Base-by-base conservation (phyloP, 1,140 invertebrate species). In the Macrostomum lignano region DNA sequence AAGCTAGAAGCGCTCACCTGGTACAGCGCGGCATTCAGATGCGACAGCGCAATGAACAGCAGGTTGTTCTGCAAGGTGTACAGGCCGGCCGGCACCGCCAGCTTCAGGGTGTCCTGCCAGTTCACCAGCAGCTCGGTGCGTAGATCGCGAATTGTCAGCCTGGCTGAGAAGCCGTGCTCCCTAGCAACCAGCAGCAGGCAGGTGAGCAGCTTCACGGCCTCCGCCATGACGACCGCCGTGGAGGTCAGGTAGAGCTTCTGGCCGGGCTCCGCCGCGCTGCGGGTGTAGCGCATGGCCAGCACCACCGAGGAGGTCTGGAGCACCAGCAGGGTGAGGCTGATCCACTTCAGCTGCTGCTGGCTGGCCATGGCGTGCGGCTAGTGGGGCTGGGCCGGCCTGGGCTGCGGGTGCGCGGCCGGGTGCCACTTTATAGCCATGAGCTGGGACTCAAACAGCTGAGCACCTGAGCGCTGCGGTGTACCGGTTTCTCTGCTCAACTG, bases 11-110 rank as follows among this genome's bases (percentile, higher is more conserved):
- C 13, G 15, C 19, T 26, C 62, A 84, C 81, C 67, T 96, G 88
- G 64, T 81, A 82, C n/a, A 84, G 94, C 6, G 84, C 86, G 37
- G 86, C 84, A 65, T 96, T 86, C 38, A 98, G 65, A 66, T 98
- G 82, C 14, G 81, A 82, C 20, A 86, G 74, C 6, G 86, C 91
- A 20, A 94, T 65, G 57, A 91, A 96, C 1, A 96, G 60, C 29
- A 98, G 63, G 64, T 94, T 94, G 52, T 98, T 98, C 58, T 98
- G 88, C 39, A 96, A 58, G 25, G 84, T 70, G 48, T 98, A 98
- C 0, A 94, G 64, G 44, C 91, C 65, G 2, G 86, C 82, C 34
- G 86, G 86, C 19, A 96, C 72, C 45, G 74, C 78, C 25, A 91
- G 73, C 42, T 53, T 57, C n/a, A 55, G 25, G 7, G 10, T 36